These are phyloP conservation scores for Pachyrhynchus sulphureomaculatus DNA, from an alignment of 1,140 invertebrate genomes.

Conservation along the genomic window DNA sequence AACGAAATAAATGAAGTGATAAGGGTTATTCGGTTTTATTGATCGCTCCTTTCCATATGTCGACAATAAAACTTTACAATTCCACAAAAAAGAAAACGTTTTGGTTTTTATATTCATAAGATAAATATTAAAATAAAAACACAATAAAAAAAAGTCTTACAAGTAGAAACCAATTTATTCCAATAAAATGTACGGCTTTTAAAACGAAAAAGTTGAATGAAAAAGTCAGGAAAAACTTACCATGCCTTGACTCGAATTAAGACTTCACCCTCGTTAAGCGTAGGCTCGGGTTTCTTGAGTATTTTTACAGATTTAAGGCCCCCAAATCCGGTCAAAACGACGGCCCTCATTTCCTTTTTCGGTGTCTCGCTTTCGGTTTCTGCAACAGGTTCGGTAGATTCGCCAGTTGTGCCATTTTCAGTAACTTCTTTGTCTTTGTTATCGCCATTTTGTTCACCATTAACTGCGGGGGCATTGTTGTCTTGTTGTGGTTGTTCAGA, in stretches of 20 bases:
- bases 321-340: slow-evolving; percentile 81
- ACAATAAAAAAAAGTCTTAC: no score
- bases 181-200: no score
- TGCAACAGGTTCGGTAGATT: slow-evolving; percentile 52
- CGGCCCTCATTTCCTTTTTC: slow-evolving; percentile 81
- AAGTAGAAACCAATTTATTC: no score
- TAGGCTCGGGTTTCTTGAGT: slow-evolving; percentile 75
- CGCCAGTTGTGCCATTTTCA: slow-evolving; percentile 56
- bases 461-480: slow-evolving; percentile 52
- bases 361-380: slow-evolving; percentile 59
- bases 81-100: not conserved
- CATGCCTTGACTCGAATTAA: slow-evolving; percentile 82
- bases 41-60: slow-evolving; percentile 11
- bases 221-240: slow-evolving; percentile 60
- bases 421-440: slow-evolving; percentile 53
- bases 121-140: no score
- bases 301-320: slow-evolving; percentile 82
- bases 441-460: slow-evolving; percentile 55
- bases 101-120: not conserved
- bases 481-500: slow-evolving; percentile 35
- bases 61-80: not conserved
- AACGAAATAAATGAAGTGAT: not conserved
- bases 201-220: not conserved
- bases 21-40: slow-evolving; percentile 1
- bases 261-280: slow-evolving; percentile 73